Evolutionary conservation across 2,888 invertebrate genomes (phyloP), one percentile per base, ranked within the genome.

Genomic region (Icerya purchasi): DNA sequence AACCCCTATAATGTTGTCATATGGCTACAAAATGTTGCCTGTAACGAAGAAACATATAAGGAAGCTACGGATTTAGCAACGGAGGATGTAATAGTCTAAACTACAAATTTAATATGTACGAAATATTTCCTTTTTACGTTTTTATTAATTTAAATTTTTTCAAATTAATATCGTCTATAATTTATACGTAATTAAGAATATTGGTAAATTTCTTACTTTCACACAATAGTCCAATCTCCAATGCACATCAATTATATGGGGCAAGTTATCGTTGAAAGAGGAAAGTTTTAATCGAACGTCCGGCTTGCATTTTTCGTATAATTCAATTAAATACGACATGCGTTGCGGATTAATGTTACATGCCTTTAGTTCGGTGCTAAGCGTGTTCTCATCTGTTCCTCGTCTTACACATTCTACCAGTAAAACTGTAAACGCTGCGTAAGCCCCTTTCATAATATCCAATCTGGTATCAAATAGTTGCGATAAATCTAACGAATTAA

Each of bases 171-270:
- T n/a, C n/a, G n/a, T n/a, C n/a, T n/a, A n/a, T n/a, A n/a, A n/a
- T n/a, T n/a, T n/a, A n/a, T n/a, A n/a, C n/a, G n/a, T n/a, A n/a
- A n/a, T n/a, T n/a, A n/a, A n/a, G n/a, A n/a, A n/a, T n/a, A n/a
- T n/a, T n/a, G n/a, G 20, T 5, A 52, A n/a, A 52, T 10, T 10
- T 52, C 52, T 14, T 57, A 57, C 57, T 20, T 57, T 57, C 1
- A 57, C 51, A 14, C 22, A 50, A 18, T 57, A 57, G 23, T 57
- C 57, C 50, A 57, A 50, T 57, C 50, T 51, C 57, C 57, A 57
- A 23, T 57, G 57, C 8, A 57, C 23, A 50, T 57, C 57, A 18
- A 51, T 23, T 1, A 57, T 50, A 22, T 50, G 57, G 21, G 57
- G 57, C 8, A 51, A 57, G 23, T 49, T 57, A 36, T 36, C 36